Base-by-base conservation (phyloP, 1,140 invertebrate species). In the Listronotus bonariensis region DNA sequence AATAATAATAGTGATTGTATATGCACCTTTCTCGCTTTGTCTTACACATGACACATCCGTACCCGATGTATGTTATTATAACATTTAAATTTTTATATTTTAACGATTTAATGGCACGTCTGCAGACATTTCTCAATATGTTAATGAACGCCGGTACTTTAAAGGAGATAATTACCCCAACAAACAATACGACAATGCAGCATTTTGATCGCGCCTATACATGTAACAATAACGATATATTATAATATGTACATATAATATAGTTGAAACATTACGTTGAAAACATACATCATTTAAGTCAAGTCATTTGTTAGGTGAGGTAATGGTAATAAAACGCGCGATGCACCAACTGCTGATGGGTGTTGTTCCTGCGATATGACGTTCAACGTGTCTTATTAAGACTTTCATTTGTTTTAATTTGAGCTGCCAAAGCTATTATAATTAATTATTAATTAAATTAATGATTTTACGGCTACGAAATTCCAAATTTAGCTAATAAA, bases 1-100 rank as follows among this genome's bases (percentile, higher is more conserved):
- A 36, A 36, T 36, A 36, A 36, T 36, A 36, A 36, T 36, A 7
- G 34, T 10, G 11, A 36, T 36, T 12, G 34, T 4, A 36, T 36
- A 12, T 12, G 11, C 34, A 9, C 11, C 11, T 36, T 12, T 36
- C 34, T 9, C 34, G 8, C 11, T 36, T 9, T 36, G 26, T 63
- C 63, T 56, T 61, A 60, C 54, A 54, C 46, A 54, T 42, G 40
- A 54, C 56, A 60, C 62, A 55, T 67, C 57, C 57, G 58, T 45
- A 31, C 59, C 10, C 48, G 52, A 64, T 52, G 59, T 53, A 62
- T 48, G 59, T 62, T 49, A 54, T 62, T 62, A 54, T 36, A 36
- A 36, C 34, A 36, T 38, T 53, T 62, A 40, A 46, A 53, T 53
- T 54, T 54, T 45, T 54, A 54, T 46, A 40, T 36, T 54, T 53